Percentiles rank a stretch among this genome's conserved stretches.
These are phyloP conservation scores for Parnassius smintheus DNA, from an alignment of 2,888 invertebrate species.

Conservation along the genomic window DNA sequence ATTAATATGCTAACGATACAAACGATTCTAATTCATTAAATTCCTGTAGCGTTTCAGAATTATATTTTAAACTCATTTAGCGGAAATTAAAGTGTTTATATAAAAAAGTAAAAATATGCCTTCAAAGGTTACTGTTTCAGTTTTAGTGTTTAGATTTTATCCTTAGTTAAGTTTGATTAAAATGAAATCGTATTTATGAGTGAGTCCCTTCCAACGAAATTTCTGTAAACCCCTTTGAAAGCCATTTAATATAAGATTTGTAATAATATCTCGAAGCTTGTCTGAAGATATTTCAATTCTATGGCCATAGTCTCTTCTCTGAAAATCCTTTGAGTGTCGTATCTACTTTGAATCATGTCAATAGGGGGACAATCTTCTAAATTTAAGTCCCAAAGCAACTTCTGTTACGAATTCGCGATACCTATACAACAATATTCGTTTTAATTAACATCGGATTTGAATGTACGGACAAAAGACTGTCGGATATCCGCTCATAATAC, in stretches of 20 bases:
- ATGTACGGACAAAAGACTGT: slow-evolving; percentile 64
- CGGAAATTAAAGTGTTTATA: no score
- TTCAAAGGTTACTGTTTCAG: no score
- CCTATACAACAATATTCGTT: slow-evolving; percentile 55
- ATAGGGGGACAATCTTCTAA: slow-evolving; percentile 20
- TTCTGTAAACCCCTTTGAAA: slow-evolving; percentile 14
- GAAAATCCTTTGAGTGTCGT: slow-evolving; percentile 23
- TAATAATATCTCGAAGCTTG: slow-evolving; percentile 21
- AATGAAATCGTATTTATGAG: slow-evolving; percentile 12
- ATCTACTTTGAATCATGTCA: slow-evolving; percentile 26
- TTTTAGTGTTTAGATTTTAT: neutral
- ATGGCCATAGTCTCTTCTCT: slow-evolving; percentile 19
- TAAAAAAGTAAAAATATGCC: no score
- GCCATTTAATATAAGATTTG: slow-evolving; percentile 20
- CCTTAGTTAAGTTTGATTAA: neutral
- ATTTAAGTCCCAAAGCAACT: slow-evolving; percentile 22
- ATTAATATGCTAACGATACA: no score
- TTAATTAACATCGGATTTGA: slow-evolving; percentile 66
- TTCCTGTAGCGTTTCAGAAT: no score
- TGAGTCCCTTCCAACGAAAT: slow-evolving; percentile 1
- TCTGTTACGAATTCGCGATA: slow-evolving; percentile 27
- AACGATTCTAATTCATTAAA: no score
- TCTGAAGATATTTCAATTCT: slow-evolving; percentile 26
- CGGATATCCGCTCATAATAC: slow-evolving; percentile 53
- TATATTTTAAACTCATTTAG: no score